Conservation (phyloP, 2,113 vertebrate species). For the Typhlomys cinereus region DNA sequence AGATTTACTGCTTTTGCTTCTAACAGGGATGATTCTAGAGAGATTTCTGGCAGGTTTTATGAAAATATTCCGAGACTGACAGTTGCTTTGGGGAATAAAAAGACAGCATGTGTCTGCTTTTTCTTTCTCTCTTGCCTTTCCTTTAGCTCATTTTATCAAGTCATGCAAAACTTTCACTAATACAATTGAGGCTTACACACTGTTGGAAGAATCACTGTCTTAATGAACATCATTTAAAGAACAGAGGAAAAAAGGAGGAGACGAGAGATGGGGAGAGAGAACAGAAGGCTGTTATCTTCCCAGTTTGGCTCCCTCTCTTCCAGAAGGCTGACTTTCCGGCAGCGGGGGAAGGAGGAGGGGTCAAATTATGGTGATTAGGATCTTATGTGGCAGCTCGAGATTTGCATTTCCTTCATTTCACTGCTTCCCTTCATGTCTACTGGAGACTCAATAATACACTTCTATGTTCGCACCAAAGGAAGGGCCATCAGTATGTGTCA, state of each 20-base stretch:
- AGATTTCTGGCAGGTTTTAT: slow-evolving; percentile 57
- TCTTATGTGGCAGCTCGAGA: slow-evolving; percentile 64
- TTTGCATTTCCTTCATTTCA: slow-evolving; percentile 76
- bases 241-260: slow-evolving; percentile 60
- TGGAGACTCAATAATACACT: slow-evolving; percentile 74
- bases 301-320: slow-evolving; percentile 69
- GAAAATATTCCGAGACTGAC: slow-evolving; percentile 57
- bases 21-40: slow-evolving; percentile 16
- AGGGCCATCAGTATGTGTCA: neutral
- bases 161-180: slow-evolving; percentile 69
- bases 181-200: slow-evolving; percentile 75
- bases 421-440: slow-evolving; percentile 66
- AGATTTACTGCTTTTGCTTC: slow-evolving; percentile 40
- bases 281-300: slow-evolving; percentile 76
- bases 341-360: slow-evolving; percentile 55
- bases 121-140: slow-evolving; percentile 35
- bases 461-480: slow-evolving; percentile 71
- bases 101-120: slow-evolving; percentile 37
- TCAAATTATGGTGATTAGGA: slow-evolving; percentile 79
- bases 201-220: slow-evolving; percentile 66
- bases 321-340: slow-evolving; percentile 74
- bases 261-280: slow-evolving; percentile 14
- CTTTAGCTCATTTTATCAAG: slow-evolving; percentile 74
- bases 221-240: slow-evolving; percentile 71
- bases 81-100: slow-evolving; percentile 65